Base-by-base conservation (phyloP, 2,797 vertebrate species). In the Echeneis naucrates region DNA sequence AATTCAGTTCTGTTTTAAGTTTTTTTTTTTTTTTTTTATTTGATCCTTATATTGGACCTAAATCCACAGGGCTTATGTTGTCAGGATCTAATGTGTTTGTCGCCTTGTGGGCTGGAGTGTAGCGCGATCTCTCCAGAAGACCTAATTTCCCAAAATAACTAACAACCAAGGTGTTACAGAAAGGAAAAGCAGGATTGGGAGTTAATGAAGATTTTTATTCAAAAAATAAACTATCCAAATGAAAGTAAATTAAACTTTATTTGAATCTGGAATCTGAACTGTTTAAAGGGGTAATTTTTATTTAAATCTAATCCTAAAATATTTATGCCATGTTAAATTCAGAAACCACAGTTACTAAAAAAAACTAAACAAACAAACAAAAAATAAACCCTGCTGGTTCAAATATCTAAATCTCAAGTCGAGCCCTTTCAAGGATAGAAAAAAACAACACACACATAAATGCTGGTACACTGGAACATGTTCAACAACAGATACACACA, bases 1-100 rank as follows among this genome's bases (percentile, higher is more conserved):
- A 48, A 42, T 32, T 8, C 30, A 53, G 27, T 51, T 62, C 27
- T 38, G 32, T 26, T 8, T 10, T 2, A 4, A 40, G n/a, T n/a
- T n/a, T n/a, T n/a, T n/a, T n/a, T 70, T 40, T 40, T 40, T 66
- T n/a, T n/a, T 70, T 40, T 33, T 33, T 61, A 47, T 48, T 50
- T 45, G 32, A 60, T 60, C 55, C 45, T 35, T 57, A 47, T 5
- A 48, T 9, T 58, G 11, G 11, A 51, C 4, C 35, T 38, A 32
- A 37, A 62, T 58, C 47, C n/a, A 26, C 14, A 38, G 5, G 56
- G 30, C 9, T 35, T 47, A 32, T 35, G 45, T 54, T 38, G 5
- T 45, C 26, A 5, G 10, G 32, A 55, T 75, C 16, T 27, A 21
- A 33, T 65, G n/a, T 54, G 19, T 11, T 12, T 19, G 5, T 33